phyloP scores from a whole-genome alignment of 2,888 invertebrate genomes.

The Gerris lacustris region DNA sequence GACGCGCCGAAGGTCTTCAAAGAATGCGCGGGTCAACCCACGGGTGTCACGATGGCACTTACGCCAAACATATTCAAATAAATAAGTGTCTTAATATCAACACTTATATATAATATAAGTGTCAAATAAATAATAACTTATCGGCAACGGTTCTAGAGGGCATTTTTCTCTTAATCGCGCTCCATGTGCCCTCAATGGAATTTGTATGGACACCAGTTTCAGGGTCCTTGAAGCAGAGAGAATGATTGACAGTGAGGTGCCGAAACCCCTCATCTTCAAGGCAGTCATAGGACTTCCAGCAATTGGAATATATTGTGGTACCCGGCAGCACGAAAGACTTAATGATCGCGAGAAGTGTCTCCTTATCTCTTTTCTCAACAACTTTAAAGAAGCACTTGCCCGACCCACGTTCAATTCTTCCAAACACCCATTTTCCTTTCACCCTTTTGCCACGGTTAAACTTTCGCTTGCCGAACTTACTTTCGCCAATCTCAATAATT shows the following conservation, averaged over 20 bases:
- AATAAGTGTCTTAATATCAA: too few relatives aligned
- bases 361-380: not conserved
- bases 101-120: too few relatives aligned
- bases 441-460: not conserved
- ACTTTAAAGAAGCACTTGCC: not conserved
- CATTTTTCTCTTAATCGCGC: not conserved
- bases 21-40: too few relatives aligned
- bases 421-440: not conserved
- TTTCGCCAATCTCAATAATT: too few relatives aligned
- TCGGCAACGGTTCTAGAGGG: not conserved
- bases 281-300: not conserved
- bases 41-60: too few relatives aligned
- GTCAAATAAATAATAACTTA: too few relatives aligned
- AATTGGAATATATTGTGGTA: not conserved
- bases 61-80: too few relatives aligned
- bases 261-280: not conserved
- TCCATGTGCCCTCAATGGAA: not conserved
- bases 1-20: too few relatives aligned
- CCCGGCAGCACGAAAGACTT: not conserved
- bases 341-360: not conserved
- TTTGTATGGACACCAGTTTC: constrained; percentile 2
- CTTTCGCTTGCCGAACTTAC: too few relatives aligned
- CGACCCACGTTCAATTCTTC: not conserved
- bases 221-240: not conserved
- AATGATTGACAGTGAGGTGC: not conserved